These are phyloP conservation scores for Patella depressa DNA, from an alignment of 2,888 invertebrate species.

Conservation along the genomic window DNA sequence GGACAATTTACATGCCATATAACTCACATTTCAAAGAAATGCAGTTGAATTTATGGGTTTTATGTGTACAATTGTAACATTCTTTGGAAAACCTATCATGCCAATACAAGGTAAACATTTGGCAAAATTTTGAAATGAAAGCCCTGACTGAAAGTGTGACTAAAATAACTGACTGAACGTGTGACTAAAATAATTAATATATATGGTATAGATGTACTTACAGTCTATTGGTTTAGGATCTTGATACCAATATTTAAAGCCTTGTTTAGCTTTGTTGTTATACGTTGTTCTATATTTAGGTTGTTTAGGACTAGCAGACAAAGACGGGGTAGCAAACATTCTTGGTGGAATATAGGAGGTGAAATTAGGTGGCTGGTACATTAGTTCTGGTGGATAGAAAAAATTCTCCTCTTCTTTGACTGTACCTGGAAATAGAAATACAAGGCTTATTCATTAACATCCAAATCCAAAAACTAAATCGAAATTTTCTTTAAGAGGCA, in stretches of 20 bases:
- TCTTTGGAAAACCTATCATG: no score
- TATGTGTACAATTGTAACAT: no score
- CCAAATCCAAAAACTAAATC: not conserved
- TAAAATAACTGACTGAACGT: no score
- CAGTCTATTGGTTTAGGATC: conserved; percentile 59
- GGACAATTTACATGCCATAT: no score
- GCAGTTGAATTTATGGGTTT: no score
- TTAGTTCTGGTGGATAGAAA: conserved; percentile 47
- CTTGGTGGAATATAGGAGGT: conserved; percentile 25
- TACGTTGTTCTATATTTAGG: conserved; percentile 35
- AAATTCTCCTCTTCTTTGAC: conserved; percentile 57
- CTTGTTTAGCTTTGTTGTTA: conserved; percentile 49
- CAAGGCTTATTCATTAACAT: not conserved
- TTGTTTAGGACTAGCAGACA: conserved; percentile 9
- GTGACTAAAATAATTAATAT: no score
- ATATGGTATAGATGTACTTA: conserved; percentile 47
- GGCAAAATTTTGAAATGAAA: no score
- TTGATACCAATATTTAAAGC: conserved; percentile 58
- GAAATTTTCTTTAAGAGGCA: no score
- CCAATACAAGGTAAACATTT: no score
- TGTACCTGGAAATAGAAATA: conserved; percentile 38
- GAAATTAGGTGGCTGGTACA: conserved; percentile 34
- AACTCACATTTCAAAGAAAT: no score
- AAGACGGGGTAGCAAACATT: not conserved
- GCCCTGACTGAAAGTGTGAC: no score